These are phyloP conservation scores for Penaeus japonicus DNA, from an alignment of 1,140 invertebrate species.

Conservation along the genomic window DNA sequence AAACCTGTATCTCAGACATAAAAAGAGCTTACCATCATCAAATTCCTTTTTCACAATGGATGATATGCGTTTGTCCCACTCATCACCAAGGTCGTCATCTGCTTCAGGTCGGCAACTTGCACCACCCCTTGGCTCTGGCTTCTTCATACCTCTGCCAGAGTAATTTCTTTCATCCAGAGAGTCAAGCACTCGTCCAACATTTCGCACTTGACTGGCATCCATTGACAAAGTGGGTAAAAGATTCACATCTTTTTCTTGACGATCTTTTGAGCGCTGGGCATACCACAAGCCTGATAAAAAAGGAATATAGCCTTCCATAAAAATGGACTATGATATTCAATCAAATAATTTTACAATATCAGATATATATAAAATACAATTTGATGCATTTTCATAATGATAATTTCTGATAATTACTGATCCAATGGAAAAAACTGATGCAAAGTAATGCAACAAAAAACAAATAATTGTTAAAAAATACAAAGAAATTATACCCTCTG, in stretches of 20 bases:
- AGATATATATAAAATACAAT: too few relatives aligned
- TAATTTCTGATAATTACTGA: too few relatives aligned
- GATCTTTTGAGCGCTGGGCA: not conserved
- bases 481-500: too few relatives aligned
- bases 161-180: constrained; percentile 37
- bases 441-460: too few relatives aligned
- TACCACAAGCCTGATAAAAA: constrained; percentile 46
- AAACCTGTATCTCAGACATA: not conserved
- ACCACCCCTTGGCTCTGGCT: not conserved
- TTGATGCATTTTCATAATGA: too few relatives aligned
- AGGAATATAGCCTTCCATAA: not conserved
- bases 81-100: constrained; percentile 15
- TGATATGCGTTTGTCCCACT: constrained; percentile 34
- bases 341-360: not conserved
- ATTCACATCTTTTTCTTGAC: not conserved
- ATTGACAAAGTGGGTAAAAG: constrained; percentile 45
- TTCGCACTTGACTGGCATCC: constrained; percentile 42
- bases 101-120: not conserved
- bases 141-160: not conserved
- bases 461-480: too few relatives aligned
- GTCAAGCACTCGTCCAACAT: constrained; percentile 36
- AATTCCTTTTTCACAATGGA: constrained; percentile 35
- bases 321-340: not conserved
- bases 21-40: constrained; percentile 39
- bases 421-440: too few relatives aligned